Evolutionary conservation across 2,113 vertebrate species (phyloP).

Genomic region (Hyaena hyaena): DNA sequence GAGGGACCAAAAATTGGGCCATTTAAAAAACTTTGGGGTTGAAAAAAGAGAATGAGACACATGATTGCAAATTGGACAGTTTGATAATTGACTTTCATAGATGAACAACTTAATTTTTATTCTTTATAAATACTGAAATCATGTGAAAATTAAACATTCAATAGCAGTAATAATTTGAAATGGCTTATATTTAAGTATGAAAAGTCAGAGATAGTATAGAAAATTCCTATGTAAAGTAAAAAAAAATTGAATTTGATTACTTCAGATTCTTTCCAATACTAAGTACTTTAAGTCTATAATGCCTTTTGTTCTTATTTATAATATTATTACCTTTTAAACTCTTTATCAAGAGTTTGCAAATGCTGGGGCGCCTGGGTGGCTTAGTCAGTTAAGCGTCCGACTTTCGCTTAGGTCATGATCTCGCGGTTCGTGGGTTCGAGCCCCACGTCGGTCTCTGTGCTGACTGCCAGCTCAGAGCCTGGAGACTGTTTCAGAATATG

Average conservation of each 20-base stretch:
- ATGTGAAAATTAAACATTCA: neutral
- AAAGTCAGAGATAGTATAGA: neutral
- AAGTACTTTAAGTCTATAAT: neutral
- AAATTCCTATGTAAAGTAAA: neutral
- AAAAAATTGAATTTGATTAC: neutral
- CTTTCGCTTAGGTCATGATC: too few species aligned
- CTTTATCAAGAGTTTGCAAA: neutral
- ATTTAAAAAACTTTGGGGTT: neutral
- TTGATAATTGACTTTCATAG: neutral
- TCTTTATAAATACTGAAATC: neutral
- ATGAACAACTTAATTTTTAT: neutral
- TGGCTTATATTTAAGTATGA: neutral
- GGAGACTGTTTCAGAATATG: too few species aligned
- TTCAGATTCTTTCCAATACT: neutral
- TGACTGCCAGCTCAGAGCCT: too few species aligned
- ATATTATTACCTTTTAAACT: neutral
- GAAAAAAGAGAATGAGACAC: neutral
- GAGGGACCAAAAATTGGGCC: neutral
- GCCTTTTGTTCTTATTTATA: neutral
- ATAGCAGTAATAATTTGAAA: neutral
- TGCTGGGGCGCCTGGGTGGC: neutral
- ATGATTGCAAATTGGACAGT: neutral
- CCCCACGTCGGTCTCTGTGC: too few species aligned
- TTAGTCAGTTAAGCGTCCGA: too few species aligned
- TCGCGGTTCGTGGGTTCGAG: too few species aligned